Base-by-base conservation (phyloP, 1,140 invertebrate species). In the Aleiodes sp. region DNA sequence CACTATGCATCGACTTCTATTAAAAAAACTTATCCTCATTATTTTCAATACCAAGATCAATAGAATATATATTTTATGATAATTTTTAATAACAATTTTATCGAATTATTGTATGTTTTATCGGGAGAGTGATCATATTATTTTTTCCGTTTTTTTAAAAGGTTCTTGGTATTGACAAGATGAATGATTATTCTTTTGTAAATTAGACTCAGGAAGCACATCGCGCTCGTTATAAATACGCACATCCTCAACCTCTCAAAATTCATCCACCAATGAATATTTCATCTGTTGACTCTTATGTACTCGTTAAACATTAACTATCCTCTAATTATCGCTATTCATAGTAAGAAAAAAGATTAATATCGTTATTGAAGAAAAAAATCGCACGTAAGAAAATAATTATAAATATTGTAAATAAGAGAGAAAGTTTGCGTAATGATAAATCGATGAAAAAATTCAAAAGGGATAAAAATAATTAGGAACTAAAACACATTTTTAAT, bases 211-310 rank as follows among this genome's bases (percentile, higher is more conserved):
- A 52, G 19, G 14, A 26, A 9, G 21, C 46, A 52, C 46, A 4
- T 65, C 63, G 52, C 8, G 24, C 24, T 52, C 43, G 43, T 65
- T 66, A 66, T 66, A 39, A 28, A 66, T 37, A 57, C 14, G 31
- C 64, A 56, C 29, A 52, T 56, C 14, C 33, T 28, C 29, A 1
- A 7, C 9, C 9, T 39, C 19, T n/a, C 21, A 26, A 31, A 59
- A 14, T n/a, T n/a, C 39, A 6, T 3, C 39, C 39, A 16, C 21
- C 46, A 52, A 24, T 24, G 21, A 16, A 52, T 52, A 52, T 24
- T 52, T 24, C 46, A 33, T 52, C 46, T 46, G 43, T 65, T 65
- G 41, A 65, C 41, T 64, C 37, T 43, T 65, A 46, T 65, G 28
- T 65, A 52, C 63, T 28, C 41, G 28, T 65, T 65, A 16, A 52